Evolutionary conservation across 2,888 invertebrate species (phyloP), one percentile per base, ranked within the genome.

Genomic region (Agelastica alni): DNA sequence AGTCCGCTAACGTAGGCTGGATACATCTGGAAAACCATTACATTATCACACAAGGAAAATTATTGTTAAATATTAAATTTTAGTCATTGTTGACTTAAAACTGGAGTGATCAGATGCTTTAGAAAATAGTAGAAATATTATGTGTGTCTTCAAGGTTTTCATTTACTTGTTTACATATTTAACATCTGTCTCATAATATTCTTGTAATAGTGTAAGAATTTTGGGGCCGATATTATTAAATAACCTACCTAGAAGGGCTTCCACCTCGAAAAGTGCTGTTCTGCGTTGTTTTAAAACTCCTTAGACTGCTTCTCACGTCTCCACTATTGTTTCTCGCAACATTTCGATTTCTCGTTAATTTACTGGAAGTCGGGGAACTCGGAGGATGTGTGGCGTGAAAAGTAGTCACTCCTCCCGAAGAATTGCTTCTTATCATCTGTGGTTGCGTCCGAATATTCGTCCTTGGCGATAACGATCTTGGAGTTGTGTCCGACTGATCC

Each of bases 401-500:
- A 62, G 83, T 82, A 1, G 86, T 87, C 6, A 89, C 89, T 5
- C 92, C 92, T 39, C 91, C 89, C 0, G 92, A 92, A 0, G 92
- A 92, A 76, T 93, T 93, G 69, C 91, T 92, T 30, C 93, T 84
- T 56, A 91, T 93, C 93, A 93, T 93, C 77, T 92, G 91, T 12
- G 86, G 85, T 68, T 85, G 85, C 2, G 84, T 84, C 53, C 87
- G 81, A 31, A 83, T 75, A 51, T 83, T 85, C 7, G 85, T 84
- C 48, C 87, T 80, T 28, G 87, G 87, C 1, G 87, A 87, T 18
- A 86, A 77, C 13, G 85, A 85, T 56, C 85, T 67, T 9, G 76
- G 76, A 6, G 76, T 72, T 66, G 78, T 56, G 71, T 78, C 66
- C 36, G 73, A 62, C 61, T 75, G 70, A 63, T 79, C 73, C 56